phyloP scores from a whole-genome alignment of 2,888 invertebrate genomes.

The Nomada ferruginata region DNA sequence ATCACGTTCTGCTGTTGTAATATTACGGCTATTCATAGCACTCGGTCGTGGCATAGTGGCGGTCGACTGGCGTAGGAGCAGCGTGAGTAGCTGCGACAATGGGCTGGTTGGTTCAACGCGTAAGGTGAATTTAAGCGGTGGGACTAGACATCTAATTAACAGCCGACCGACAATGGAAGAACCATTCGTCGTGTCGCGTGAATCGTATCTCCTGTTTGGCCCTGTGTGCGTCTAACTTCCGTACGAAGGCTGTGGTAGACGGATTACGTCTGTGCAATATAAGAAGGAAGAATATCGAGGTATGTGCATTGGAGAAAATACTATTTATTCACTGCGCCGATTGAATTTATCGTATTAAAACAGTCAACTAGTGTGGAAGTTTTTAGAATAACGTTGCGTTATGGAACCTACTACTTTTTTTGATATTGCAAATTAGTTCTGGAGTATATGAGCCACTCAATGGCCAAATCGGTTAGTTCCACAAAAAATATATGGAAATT shows the following conservation, averaged over 20 bases:
- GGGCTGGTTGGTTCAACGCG: constrained; percentile 68
- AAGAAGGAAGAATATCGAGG: constrained; percentile 27
- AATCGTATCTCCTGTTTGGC: constrained; percentile 76
- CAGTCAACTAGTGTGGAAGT: no score
- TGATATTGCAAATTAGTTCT: no score
- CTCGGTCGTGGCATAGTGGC: constrained; percentile 64
- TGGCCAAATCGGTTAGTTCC: no score
- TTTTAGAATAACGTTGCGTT: no score
- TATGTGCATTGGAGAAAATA: neutral
- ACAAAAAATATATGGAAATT: no score
- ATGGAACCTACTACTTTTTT: no score
- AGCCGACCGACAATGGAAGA: constrained; percentile 81
- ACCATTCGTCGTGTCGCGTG: constrained; percentile 80
- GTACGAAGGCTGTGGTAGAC: constrained; percentile 17
- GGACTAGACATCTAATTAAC: constrained; percentile 83
- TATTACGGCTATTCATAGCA: constrained; percentile 75
- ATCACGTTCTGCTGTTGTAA: constrained; percentile 75
- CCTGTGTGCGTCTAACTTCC: constrained; percentile 53
- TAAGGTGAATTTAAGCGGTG: constrained; percentile 82
- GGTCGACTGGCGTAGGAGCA: constrained; percentile 65
- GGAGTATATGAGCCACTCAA: no score
- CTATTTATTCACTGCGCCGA: neutral
- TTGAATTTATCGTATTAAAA: no score
- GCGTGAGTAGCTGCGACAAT: constrained; percentile 66
- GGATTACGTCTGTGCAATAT: constrained; percentile 30